phyloP scores from a whole-genome alignment of 2,888 invertebrate species.

The Nemotelus pantherinus region DNA sequence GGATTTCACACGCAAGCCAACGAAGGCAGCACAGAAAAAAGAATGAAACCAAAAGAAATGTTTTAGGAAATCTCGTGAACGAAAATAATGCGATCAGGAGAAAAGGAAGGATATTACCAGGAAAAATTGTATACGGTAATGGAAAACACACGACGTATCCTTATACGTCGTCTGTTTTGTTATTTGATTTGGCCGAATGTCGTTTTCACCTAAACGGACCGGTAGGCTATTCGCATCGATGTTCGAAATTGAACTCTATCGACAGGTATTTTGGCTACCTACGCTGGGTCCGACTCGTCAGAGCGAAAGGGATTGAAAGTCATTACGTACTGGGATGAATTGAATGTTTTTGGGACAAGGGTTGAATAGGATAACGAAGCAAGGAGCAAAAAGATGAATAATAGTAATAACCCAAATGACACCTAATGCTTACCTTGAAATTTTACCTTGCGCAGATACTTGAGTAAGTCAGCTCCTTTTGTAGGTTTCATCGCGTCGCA shows the following conservation, averaged over 20 bases:
- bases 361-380: neutral
- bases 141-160: too few relatives aligned
- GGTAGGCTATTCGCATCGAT: neutral
- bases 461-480: constrained; percentile 84
- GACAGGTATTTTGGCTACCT: neutral
- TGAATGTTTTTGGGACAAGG: constrained; percentile 1
- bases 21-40: neutral
- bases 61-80: constrained; percentile 18
- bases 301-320: neutral
- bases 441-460: constrained; percentile 84
- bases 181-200: too few relatives aligned
- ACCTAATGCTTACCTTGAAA: constrained; percentile 76
- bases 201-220: too few relatives aligned
- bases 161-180: too few relatives aligned
- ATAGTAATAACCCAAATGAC: neutral
- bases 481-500: constrained; percentile 92
- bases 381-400: neutral
- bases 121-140: too few relatives aligned
- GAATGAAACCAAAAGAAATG: neutral
- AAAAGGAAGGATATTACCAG: constrained; percentile 21
- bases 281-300: constrained; percentile 15
- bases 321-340: constrained; percentile 10
- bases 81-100: constrained; percentile 17
- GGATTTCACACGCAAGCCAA: neutral
- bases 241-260: constrained; percentile 1